Percentiles rank a stretch among this genome's conserved stretches.
phyloP scores from a whole-genome alignment of 2,888 invertebrate species.

The Microdon myrmicae region DNA sequence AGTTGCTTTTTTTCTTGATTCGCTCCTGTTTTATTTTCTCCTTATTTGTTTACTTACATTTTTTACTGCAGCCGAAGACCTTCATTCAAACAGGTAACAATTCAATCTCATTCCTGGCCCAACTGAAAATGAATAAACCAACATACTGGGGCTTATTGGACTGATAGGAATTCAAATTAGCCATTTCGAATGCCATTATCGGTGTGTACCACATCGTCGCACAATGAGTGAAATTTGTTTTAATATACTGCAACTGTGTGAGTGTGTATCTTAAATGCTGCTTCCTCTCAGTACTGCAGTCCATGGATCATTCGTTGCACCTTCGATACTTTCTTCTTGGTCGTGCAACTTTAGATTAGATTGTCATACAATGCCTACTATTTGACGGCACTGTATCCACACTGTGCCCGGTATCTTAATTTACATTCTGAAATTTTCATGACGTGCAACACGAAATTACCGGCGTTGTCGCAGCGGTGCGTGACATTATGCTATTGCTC shows the following conservation, averaged over 20 bases:
- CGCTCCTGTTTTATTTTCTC: constrained; percentile 6
- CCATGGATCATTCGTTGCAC: constrained; percentile 25
- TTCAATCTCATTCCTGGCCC: constrained; percentile 28
- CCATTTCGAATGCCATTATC: constrained; percentile 19
- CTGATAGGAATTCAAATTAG: constrained; percentile 42
- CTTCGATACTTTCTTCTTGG: constrained; percentile 42
- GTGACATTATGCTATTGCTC: constrained; percentile 26
- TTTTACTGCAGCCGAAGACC: constrained; percentile 32
- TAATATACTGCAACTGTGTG: constrained; percentile 1
- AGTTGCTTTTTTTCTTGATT: constrained; percentile 9
- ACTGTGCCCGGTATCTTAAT: constrained; percentile 39
- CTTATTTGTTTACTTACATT: too few species aligned
- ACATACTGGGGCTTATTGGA: constrained; percentile 13
- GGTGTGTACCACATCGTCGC: constrained; percentile 17
- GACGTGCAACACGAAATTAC: constrained; percentile 38
- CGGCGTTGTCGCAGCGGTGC: constrained; percentile 19
- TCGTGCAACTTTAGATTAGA: constrained; percentile 13
- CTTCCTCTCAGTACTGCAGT: constrained; percentile 15
- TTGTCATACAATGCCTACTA: constrained; percentile 46
- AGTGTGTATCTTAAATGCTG: constrained; percentile 4
- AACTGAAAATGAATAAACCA: constrained; percentile 22
- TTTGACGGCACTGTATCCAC: constrained; percentile 42
- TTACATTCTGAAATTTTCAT: constrained; percentile 26
- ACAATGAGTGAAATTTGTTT: constrained; percentile 47
- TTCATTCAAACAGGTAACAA: constrained; percentile 33